These are phyloP conservation scores for Sarcophilus harrisii DNA, from an alignment of 2,797 vertebrate species.

Conservation along the genomic window DNA sequence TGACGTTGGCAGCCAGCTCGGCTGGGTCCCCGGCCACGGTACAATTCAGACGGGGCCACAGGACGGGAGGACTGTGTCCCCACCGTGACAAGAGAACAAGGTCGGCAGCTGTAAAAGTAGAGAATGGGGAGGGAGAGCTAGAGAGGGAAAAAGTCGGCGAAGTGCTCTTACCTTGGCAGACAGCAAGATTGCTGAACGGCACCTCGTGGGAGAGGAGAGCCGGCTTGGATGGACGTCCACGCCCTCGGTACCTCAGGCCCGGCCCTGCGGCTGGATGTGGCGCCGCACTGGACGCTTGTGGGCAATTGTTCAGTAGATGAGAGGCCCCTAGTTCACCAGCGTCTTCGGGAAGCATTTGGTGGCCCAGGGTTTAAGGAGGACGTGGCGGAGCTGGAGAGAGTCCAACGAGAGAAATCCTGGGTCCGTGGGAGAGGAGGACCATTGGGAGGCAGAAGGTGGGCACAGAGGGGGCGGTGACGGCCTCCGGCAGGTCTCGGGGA, in stretches of 20 bases:
- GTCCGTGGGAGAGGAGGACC: neutral
- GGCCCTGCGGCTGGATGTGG: too few relatives aligned
- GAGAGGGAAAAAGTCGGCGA: neutral
- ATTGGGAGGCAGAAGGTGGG: neutral
- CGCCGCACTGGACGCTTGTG: too few relatives aligned
- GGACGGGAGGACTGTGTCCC: fast-evolving
- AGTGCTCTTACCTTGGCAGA: neutral
- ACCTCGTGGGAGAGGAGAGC: neutral
- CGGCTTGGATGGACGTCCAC: neutral
- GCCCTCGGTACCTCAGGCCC: neutral
- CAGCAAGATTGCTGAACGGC: neutral
- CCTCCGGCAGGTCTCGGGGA: too few relatives aligned
- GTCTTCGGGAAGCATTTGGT: neutral
- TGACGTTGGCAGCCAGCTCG: neutral
- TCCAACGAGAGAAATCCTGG: neutral
- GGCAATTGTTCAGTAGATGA: neutral
- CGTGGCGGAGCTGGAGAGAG: neutral
- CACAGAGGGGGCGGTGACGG: neutral
- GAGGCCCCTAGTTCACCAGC: neutral
- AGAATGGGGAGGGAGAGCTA: neutral
- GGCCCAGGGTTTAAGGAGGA: neutral
- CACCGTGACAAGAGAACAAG: neutral
- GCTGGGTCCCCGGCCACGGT: too few relatives aligned
- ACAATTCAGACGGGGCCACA: neutral
- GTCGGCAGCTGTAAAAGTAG: neutral